phyloP scores from a whole-genome alignment of 2,888 invertebrate species.

The Lypha dubia region DNA sequence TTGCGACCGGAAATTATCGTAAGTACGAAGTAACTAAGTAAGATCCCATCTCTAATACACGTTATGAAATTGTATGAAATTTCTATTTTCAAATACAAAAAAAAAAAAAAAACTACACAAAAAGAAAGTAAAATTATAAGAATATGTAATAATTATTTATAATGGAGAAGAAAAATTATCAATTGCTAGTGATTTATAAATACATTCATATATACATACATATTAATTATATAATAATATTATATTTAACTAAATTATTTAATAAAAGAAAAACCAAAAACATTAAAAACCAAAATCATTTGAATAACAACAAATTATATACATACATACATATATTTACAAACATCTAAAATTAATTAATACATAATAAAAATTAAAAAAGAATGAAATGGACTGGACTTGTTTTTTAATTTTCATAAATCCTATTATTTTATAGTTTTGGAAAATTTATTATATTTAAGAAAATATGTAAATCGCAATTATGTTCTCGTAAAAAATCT shows the following conservation, averaged over 20 bases:
- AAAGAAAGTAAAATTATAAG: no score
- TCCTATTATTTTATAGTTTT: constrained; percentile 1
- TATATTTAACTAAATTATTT: constrained; percentile 70
- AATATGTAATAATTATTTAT: constrained; percentile 40
- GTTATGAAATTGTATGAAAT: constrained; percentile 13
- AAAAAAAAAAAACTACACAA: constrained; percentile 39
- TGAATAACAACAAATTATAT: constrained; percentile 62
- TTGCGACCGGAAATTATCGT: background rate
- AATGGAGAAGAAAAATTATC: constrained; percentile 68
- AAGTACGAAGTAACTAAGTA: background rate
- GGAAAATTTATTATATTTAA: constrained; percentile 10
- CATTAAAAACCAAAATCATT: constrained; percentile 41
- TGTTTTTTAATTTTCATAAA: constrained; percentile 25
- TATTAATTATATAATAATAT: constrained; percentile 69
- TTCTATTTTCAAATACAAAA: constrained; percentile 31
- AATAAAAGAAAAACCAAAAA: constrained; percentile 50
- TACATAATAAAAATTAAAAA: constrained; percentile 32
- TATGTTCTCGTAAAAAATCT: constrained; percentile 7
- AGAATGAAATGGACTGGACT: constrained; percentile 54
- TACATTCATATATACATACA: constrained; percentile 70
- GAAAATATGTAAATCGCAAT: constrained; percentile 9
- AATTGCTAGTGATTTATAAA: constrained; percentile 73
- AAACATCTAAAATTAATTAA: constrained; percentile 54
- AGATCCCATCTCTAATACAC: background rate
- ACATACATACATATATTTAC: constrained; percentile 59